Base-by-base conservation (phyloP, 2,113 vertebrate species). In the Tauraco erythrolophus region DNA sequence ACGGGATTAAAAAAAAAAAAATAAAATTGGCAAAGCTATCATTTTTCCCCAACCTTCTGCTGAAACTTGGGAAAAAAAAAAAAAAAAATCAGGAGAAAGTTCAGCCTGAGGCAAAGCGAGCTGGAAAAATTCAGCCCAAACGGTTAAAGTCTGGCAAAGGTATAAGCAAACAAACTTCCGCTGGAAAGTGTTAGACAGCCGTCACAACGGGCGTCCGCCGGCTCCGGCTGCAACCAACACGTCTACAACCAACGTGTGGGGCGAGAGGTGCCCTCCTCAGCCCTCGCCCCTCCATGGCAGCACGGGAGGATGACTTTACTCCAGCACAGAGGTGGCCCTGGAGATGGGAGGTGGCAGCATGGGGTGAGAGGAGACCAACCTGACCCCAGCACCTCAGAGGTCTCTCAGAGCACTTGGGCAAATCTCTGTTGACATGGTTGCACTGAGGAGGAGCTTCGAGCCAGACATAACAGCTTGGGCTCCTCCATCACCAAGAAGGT, bases 81-180 rank as follows among this genome's bases (percentile, higher is more conserved):
- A 53, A 30, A 28, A 37, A 45, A 21, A 22, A 46, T 27, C 41
- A 41, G 3, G 14, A 83, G 54, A 83, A 94, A 88, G 82, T 95
- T 88, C 81, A 83, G 70, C 88, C 78, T 50, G 62, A 74, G 18
- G 75, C 70, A 92, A 58, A 88, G 50, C 1, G 18, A 90, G 54
- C 39, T 5, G 70, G 84, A 94, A 92, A 72, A 93, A 78, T 45
- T 85, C 77, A 95, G 69, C 48, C 77, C 65, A 64, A 91, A 83
- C 66, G 76, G 71, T 77, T 97, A 33, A 89, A 88, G 62, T 37
- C 54, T 95, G 88, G 75, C 68, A 95, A 86, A 97, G 66, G 78
- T 88, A 83, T n/a, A 46, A 80, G 82, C 74, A 80, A 77, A 84
- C 53, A 69, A 77, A 57, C 46, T 91, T 72, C 41, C 28, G 2